These are phyloP conservation scores for Sialia sialis DNA, from an alignment of 2,113 vertebrate genomes.

Conservation along the genomic window DNA sequence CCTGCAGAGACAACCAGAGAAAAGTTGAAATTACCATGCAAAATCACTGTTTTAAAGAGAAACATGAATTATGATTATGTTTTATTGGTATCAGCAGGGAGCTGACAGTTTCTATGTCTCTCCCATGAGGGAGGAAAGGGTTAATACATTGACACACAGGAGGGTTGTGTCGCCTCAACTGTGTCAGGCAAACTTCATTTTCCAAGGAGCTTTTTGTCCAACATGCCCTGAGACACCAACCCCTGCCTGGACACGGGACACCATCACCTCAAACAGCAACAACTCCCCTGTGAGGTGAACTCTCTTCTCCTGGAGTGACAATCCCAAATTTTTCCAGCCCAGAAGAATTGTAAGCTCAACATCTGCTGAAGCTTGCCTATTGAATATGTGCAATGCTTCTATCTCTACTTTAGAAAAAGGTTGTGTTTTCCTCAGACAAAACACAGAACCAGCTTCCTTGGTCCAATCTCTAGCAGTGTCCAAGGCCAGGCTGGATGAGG, in stretches of 20 bases:
- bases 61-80: neutral
- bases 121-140: neutral
- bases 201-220: neutral
- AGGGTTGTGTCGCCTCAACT: accelerated
- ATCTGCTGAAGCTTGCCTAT: neutral
- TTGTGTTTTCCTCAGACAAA: neutral
- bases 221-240: neutral
- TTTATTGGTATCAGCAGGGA: neutral
- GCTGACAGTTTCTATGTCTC: neutral
- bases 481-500: accelerated
- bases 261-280: neutral
- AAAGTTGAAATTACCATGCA: neutral
- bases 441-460: neutral
- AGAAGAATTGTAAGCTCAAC: neutral
- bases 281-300: neutral
- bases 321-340: neutral
- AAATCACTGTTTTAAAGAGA: neutral
- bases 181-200: neutral
- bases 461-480: neutral
- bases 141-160: accelerated
- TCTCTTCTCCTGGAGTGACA: neutral
- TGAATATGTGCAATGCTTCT: accelerated
- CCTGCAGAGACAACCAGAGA: neutral
- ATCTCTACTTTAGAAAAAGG: neutral
- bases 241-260: neutral